These are phyloP conservation scores for Muntiacus muntjak DNA, from an alignment of 2,113 vertebrate species.

Conservation along the genomic window DNA sequence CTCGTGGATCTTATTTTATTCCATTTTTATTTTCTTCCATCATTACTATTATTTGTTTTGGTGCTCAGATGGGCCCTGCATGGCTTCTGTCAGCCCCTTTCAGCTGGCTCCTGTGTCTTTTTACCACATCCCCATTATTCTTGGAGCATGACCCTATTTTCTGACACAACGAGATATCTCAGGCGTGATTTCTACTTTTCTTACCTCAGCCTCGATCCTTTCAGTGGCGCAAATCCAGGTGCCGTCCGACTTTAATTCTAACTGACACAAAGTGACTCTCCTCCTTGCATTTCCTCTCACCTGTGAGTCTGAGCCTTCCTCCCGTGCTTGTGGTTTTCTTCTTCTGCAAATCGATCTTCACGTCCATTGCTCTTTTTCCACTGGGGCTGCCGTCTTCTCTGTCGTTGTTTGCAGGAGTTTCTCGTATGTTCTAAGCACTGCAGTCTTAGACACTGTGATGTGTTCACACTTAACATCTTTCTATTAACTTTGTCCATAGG, in stretches of 20 bases:
- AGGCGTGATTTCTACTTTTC: not conserved
- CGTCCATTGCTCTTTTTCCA: not conserved
- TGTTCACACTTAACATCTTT: not conserved
- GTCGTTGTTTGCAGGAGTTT: not conserved
- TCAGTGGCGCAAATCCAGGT: not conserved
- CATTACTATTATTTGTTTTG: not conserved
- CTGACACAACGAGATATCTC: not conserved
- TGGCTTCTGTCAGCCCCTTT: not conserved
- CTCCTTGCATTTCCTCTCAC: not conserved
- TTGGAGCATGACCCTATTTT: not conserved
- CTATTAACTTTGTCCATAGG: not conserved
- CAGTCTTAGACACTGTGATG: not conserved
- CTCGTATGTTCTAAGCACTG: not conserved
- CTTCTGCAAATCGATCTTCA: not conserved
- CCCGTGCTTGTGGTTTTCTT: not conserved
- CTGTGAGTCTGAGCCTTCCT: not conserved
- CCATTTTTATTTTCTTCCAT: not conserved
- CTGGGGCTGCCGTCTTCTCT: not conserved
- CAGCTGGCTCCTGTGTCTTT: not conserved
- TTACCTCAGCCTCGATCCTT: not conserved
- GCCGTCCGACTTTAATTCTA: not conserved
- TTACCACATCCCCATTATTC: not conserved
- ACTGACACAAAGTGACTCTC: not conserved
- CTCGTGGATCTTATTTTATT: not conserved
- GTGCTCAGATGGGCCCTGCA: not conserved